These are phyloP conservation scores for Callorhinus ursinus DNA, from an alignment of 2,113 vertebrate species.

Conservation along the genomic window DNA sequence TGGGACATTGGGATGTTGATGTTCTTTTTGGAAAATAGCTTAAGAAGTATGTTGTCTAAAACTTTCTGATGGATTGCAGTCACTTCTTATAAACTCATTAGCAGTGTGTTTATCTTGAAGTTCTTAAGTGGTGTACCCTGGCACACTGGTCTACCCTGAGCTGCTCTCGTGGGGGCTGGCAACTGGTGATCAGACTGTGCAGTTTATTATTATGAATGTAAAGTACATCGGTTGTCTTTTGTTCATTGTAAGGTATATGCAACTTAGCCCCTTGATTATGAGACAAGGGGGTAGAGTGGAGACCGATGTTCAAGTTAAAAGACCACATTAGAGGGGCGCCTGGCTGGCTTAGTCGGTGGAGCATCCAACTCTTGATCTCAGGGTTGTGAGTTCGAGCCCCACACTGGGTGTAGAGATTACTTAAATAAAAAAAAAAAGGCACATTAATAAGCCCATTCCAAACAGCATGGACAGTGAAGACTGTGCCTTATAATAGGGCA, in stretches of 20 bases:
- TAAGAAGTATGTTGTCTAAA: not conserved
- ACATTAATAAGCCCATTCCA: not conserved
- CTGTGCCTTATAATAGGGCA: not conserved
- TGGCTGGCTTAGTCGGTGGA: not conserved
- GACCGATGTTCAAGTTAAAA: not conserved
- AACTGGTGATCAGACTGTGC: not conserved
- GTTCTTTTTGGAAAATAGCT: conserved; percentile 9
- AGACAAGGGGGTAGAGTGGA: not conserved
- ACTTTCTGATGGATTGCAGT: not conserved
- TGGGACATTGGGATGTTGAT: not conserved
- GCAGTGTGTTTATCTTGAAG: not conserved
- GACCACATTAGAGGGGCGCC: not conserved
- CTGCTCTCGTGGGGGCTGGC: not conserved
- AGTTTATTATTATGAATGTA: not conserved
- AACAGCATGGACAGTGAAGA: not conserved
- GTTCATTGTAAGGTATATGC: not conserved
- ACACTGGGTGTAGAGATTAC: not conserved
- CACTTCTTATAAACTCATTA: not conserved
- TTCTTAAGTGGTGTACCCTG: too few relatives aligned
- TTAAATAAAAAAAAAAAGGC: not conserved
- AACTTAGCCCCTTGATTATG: not conserved
- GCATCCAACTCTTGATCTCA: not conserved
- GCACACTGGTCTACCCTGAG: not conserved
- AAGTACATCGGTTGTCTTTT: not conserved
- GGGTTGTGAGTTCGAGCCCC: not conserved